Base-by-base conservation (phyloP, 92 coral and sea anemone species). In the Umimayanthus kanabou region DNA sequence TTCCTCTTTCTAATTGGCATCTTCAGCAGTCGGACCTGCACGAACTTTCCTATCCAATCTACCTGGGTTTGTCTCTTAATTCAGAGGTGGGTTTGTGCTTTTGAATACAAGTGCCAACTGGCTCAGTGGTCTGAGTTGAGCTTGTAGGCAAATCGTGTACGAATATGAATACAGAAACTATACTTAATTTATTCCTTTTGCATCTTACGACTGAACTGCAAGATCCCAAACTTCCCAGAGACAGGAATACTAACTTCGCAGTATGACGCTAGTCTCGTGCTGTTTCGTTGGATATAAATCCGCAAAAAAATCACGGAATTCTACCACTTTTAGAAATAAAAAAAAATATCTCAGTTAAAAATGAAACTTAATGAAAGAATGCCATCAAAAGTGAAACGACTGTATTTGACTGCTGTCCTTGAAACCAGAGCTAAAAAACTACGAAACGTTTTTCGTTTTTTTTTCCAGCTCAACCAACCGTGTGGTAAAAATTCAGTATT, bases 301-400 rank as follows among this genome's bases (percentile, higher is more conserved):
- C 50, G 7, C 79, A 39, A 16, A 75, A 39, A 75, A 43, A 23
- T 75, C 79, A 75, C 79, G 79, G 15, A 39, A 75, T 75, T 75
- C 45, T 39, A 39, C 53, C 47, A 37, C 28, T 75, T n/a, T 37
- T 18, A 75, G 15, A 22, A 75, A 75, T 20, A 75, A 2, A 75
- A 33, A 33, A 33, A 73, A 75, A 14, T 6, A 18, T 37, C 50
- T 37, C 23, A 23, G 23, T 40, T 13, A 75, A 75, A 33, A 75
- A 39, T 7, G 79, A 43, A 75, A 20, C 45, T 75, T 39, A 20
- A 20, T 16, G 30, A 40, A 39, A 22, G 79, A 75, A 75, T 23
- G 25, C 11, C 23, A 75, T 39, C 49, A 39, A 22, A 11, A 29
- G 23, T 75, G 42, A 43, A 75, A 39, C 7, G 79, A 39, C 28